Conservation (phyloP, 2,113 vertebrate genomes). For the Nyctibius bracteatus region DNA sequence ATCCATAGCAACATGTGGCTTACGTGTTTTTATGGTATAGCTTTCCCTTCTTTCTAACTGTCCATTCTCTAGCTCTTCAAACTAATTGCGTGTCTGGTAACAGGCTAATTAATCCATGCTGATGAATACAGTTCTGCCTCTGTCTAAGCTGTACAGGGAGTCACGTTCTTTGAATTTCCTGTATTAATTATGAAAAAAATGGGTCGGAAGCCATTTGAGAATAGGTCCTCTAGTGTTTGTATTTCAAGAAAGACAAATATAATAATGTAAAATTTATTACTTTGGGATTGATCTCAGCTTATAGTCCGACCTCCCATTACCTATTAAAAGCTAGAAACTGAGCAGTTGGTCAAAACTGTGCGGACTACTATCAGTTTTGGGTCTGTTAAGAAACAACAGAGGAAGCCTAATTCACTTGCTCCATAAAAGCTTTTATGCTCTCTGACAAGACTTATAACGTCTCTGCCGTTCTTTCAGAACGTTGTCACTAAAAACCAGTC, state of each 20-base stretch:
- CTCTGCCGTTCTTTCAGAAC: background rate
- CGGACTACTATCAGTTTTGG: background rate
- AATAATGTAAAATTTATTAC: constrained; percentile 60
- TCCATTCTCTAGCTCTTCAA: background rate
- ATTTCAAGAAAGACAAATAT: constrained; percentile 65
- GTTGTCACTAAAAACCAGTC: background rate
- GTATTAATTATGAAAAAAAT: constrained; percentile 63
- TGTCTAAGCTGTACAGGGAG: constrained; percentile 20
- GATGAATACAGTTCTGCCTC: constrained; percentile 35
- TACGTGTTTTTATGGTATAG: background rate
- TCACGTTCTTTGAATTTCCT: constrained; percentile 49
- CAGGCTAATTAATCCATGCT: constrained; percentile 45
- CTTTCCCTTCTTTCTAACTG: background rate
- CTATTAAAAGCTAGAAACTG: background rate
- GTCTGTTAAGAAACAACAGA: background rate
- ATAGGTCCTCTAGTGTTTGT: constrained; percentile 45
- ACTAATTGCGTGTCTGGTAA: background rate
- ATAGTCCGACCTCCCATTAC: constrained; percentile 17
- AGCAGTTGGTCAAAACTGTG: background rate
- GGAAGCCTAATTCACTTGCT: constrained; percentile 1
- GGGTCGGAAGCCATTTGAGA: constrained; percentile 51
- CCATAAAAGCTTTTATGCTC: background rate
- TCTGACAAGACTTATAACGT: background rate
- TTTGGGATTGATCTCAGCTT: constrained; percentile 24
- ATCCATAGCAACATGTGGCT: background rate